These are phyloP conservation scores for Trisateles emortualis DNA, from an alignment of 2,888 invertebrate genomes.

Conservation along the genomic window DNA sequence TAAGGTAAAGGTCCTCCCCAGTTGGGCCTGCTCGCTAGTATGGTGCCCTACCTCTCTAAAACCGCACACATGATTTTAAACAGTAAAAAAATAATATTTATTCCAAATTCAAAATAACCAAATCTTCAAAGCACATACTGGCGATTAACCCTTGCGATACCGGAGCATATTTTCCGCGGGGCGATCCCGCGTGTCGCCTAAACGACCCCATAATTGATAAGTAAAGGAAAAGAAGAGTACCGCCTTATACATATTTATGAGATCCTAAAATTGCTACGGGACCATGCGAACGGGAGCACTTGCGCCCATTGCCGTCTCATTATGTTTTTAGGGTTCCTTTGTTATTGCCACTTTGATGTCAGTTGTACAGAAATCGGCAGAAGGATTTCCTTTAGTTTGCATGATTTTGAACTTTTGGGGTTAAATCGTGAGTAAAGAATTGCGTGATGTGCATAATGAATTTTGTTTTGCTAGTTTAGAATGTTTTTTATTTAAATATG, in stretches of 20 bases:
- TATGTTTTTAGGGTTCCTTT: slow-evolving; percentile 84
- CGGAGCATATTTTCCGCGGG: slow-evolving; percentile 66
- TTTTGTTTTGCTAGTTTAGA: slow-evolving; percentile 5
- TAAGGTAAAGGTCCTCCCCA: too few relatives aligned
- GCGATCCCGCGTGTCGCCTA: slow-evolving; percentile 74
- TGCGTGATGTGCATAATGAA: slow-evolving; percentile 10
- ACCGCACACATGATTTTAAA: slow-evolving; percentile 12
- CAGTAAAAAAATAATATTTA: background rate
- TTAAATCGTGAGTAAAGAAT: slow-evolving; percentile 46
- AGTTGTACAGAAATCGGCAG: slow-evolving; percentile 69
- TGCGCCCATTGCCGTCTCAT: slow-evolving; percentile 80
- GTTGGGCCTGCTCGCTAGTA: too few relatives aligned
- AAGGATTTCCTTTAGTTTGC: slow-evolving; percentile 69
- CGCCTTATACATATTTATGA: slow-evolving; percentile 86
- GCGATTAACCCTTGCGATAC: slow-evolving; percentile 75
- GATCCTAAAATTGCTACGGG: slow-evolving; percentile 82
- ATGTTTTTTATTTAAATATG: background rate
- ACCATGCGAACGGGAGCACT: slow-evolving; percentile 84
- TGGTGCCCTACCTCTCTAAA: too few relatives aligned
- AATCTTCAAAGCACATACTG: slow-evolving; percentile 60
- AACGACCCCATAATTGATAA: slow-evolving; percentile 87
- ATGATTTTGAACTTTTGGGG: slow-evolving; percentile 60
- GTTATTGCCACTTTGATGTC: slow-evolving; percentile 83
- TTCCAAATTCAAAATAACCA: slow-evolving; percentile 47
- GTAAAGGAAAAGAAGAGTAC: slow-evolving; percentile 85